These are phyloP conservation scores for Conomelus anceps DNA, from an alignment of 2,888 invertebrate genomes.

Conservation along the genomic window DNA sequence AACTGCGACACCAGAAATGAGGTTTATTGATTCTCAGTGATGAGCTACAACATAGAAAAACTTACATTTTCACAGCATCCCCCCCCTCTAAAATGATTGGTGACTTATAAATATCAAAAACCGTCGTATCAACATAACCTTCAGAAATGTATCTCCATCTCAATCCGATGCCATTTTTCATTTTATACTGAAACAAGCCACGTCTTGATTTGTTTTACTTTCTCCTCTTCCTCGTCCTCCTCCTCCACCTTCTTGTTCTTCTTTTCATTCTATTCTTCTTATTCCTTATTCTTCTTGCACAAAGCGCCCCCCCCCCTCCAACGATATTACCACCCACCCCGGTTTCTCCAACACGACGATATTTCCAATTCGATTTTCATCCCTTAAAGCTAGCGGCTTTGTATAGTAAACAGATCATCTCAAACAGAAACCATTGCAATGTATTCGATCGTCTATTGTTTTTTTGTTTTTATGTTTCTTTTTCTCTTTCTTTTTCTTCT, in stretches of 20 bases:
- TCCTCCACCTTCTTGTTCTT: background rate
- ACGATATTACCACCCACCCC: background rate
- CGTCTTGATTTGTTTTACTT: background rate
- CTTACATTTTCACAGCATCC: too few relatives aligned
- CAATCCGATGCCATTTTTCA: background rate
- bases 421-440: background rate
- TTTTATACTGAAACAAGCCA: background rate
- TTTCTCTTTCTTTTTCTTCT: too few relatives aligned
- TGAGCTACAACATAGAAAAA: too few relatives aligned
- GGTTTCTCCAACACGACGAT: background rate
- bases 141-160: background rate
- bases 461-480: too few relatives aligned
- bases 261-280: background rate
- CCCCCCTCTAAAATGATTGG: too few relatives aligned
- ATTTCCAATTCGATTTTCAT: background rate
- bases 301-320: background rate
- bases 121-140: too few relatives aligned
- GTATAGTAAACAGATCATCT: background rate
- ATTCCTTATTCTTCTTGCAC: background rate
- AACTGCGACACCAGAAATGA: too few relatives aligned
- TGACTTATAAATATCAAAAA: too few relatives aligned
- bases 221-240: too few relatives aligned
- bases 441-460: background rate
- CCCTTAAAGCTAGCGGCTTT: background rate
- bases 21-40: too few relatives aligned